phyloP scores from a whole-genome alignment of 2,797 vertebrate genomes.

The Neostethus bicornis region DNA sequence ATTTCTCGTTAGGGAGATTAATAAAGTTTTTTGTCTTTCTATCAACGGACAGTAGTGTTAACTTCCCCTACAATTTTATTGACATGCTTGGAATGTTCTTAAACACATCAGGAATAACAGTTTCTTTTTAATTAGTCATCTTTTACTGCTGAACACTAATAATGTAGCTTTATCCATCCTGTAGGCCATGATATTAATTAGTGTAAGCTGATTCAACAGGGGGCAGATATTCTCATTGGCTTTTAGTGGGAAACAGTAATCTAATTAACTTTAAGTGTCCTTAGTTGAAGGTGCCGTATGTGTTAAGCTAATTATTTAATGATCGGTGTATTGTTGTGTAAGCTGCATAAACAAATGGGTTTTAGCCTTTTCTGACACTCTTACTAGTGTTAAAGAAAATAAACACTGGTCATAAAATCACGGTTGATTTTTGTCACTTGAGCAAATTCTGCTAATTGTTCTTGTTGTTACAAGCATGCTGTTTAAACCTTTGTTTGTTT shows the following conservation, averaged over 20 bases:
- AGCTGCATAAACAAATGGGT: conserved; percentile 41
- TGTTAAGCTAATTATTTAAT: conserved; percentile 23
- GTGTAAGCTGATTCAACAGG: not conserved
- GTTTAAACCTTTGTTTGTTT: not conserved
- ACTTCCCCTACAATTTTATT: not conserved
- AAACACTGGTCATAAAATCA: conserved; percentile 25
- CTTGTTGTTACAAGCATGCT: conserved; percentile 1
- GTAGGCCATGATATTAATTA: not conserved
- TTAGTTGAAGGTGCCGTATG: conserved; percentile 11
- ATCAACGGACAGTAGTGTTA: no score
- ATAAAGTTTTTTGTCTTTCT: no score
- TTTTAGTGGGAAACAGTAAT: conserved; percentile 16
- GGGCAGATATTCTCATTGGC: conserved; percentile 4
- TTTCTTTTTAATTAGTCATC: not conserved
- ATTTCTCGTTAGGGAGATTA: no score
- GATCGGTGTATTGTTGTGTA: conserved; percentile 27
- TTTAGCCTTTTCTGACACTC: conserved; percentile 26
- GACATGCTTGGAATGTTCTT: not conserved
- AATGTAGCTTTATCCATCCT: not conserved
- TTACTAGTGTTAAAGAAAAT: conserved; percentile 8
- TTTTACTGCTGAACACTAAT: not conserved
- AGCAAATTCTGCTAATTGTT: conserved; percentile 27
- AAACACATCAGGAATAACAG: not conserved
- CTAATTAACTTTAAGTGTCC: conserved; percentile 26
- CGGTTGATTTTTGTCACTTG: conserved; percentile 23